Conservation (phyloP, 2,113 vertebrate species). For the Glareola pratincola region DNA sequence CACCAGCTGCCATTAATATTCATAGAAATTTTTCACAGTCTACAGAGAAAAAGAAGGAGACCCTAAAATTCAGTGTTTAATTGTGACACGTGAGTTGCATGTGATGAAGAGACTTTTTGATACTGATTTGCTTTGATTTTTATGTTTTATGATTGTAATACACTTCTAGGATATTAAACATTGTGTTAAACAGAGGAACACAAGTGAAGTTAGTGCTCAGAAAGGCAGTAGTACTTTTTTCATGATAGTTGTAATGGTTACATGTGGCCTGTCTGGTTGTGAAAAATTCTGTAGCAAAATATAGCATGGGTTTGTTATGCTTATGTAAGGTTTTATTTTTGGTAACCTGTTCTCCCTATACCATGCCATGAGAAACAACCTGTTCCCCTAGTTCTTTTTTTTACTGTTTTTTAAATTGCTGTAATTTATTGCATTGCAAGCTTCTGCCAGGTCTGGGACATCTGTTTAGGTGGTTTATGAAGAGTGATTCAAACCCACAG, state of each 20-base stretch:
- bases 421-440: background rate
- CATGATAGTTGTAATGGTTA: background rate
- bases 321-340: conserved; percentile 36
- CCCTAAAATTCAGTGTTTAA: background rate
- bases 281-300: conserved; percentile 22
- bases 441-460: background rate
- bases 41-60: background rate
- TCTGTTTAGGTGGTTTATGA: background rate
- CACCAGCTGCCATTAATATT: background rate
- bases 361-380: background rate
- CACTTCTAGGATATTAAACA: background rate
- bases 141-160: background rate
- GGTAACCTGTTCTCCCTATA: background rate
- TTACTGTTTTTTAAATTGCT: background rate
- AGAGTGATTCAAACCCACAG: background rate
- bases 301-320: background rate
- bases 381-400: background rate
- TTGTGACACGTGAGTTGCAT: background rate
- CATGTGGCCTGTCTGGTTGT: conserved; percentile 19
- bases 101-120: background rate
- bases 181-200: background rate
- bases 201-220: background rate
- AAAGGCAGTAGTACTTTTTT: conserved; percentile 7
- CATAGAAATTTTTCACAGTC: background rate
- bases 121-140: background rate